A percentile compares a stretch with the other conserved stretches of the same genome.
Evolutionary conservation across 2,888 invertebrate genomes (phyloP).

Genomic region (Cosmorhoe ocellata): DNA sequence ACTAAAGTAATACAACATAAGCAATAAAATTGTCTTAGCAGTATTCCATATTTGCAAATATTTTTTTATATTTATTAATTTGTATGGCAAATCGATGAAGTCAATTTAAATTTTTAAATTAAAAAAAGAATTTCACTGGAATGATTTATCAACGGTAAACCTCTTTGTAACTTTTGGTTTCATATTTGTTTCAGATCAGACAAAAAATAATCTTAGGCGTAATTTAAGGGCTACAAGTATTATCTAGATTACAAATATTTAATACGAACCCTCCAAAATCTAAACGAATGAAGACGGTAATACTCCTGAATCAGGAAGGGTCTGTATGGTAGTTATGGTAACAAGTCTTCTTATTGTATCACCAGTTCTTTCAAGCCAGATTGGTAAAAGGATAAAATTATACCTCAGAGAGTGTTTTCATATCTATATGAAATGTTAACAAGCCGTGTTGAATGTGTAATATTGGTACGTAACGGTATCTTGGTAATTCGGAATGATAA

Average conservation of each 20-base stretch:
- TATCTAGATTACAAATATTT: neutral
- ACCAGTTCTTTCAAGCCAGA: no score
- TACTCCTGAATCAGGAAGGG: conserved; percentile 11
- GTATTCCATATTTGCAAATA: no score
- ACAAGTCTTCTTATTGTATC: no score
- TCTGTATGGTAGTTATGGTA: conserved; percentile 5
- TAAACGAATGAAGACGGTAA: neutral
- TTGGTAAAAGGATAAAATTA: no score
- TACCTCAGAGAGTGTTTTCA: no score
- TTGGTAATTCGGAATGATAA: neutral
- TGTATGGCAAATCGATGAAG: no score
- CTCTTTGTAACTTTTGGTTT: conserved; percentile 5
- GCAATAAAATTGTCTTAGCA: no score
- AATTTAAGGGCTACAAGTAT: neutral
- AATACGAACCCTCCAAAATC: neutral
- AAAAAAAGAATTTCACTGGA: conserved; percentile 13
- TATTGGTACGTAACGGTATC: neutral
- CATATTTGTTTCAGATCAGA: conserved; percentile 22
- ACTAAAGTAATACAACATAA: no score
- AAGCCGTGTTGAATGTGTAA: no score
- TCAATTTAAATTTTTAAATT: no score
- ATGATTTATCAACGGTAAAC: conserved; percentile 4
- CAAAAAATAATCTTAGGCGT: neutral
- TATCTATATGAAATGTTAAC: no score
- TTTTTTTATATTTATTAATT: no score